Evolutionary conservation across 2,113 vertebrate species (phyloP), one percentile per base, ranked within the genome.

Genomic region (Prunella fulvescens): DNA sequence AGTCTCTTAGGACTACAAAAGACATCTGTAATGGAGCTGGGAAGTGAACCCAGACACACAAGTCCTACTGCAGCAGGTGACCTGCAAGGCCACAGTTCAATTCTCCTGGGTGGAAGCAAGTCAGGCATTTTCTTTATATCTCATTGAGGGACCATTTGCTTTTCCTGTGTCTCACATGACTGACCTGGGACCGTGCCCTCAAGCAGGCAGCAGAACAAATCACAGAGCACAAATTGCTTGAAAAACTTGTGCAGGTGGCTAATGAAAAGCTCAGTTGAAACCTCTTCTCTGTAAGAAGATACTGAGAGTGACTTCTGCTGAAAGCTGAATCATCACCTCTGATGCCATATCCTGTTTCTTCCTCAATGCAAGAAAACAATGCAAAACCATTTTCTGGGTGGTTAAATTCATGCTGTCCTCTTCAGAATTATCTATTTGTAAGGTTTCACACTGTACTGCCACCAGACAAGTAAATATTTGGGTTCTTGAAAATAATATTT

Each of bases 201-300:
- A 72, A 90, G 71, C 71, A 83, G n/a, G 79, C 42, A 95, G 71
- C 71, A 92, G 85, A 93, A 61, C 53, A 88, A 90, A 90, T 86
- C 79, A 83, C 50, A 77, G 62, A 73, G 79, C 3, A 2, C 17
- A 86, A 94, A 93, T 50, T 81, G 33, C 60, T 74, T 71, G 53
- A 74, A 88, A 94, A 79, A 70, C 45, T 70, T 78, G 50, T 81
- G 82, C 67, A 83, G 50, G 85, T 77, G 48, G 85, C 65, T 85
- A 85, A 92, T 67, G 50, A 57, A 95, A 88, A 88, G 84, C 42
- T 42, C 62, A 86, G 37, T 35, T 10, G 14, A 93, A 73, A 70
- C 29, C 58, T 66, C 40, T 61, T 88, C 20, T 47, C 23, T 51
- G 13, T 39, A 65, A 81, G 60, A 70, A 78, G 83, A n/a, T 16